Conservation (phyloP, 2,888 invertebrate genomes). For the Eugnorisma glareosa region DNA sequence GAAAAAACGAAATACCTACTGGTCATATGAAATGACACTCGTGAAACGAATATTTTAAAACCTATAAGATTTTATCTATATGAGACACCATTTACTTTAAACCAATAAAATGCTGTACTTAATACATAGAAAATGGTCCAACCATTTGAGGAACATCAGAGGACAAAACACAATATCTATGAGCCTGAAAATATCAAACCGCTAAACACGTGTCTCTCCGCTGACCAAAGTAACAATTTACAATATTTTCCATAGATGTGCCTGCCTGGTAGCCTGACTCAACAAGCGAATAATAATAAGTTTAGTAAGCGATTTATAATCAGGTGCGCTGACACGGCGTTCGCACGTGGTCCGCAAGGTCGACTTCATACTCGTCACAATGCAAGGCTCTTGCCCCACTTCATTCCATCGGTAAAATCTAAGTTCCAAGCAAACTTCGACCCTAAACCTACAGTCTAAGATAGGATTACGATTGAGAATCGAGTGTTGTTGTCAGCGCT, state of each 20-base stretch:
- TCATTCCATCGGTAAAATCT: conserved; percentile 50
- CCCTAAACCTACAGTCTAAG: conserved; percentile 25
- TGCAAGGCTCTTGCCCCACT: conserved; percentile 68
- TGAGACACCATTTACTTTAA: not conserved
- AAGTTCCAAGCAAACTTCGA: conserved; percentile 42
- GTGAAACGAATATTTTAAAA: not conserved
- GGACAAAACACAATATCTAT: not conserved
- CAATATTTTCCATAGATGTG: conserved; percentile 26
- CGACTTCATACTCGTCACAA: conserved; percentile 64
- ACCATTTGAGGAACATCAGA: not conserved
- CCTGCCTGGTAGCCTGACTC: conserved; percentile 23
- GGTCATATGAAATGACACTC: not conserved
- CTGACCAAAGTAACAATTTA: conserved; percentile 8
- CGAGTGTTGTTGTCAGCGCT: conserved; percentile 14
- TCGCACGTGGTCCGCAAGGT: conserved; percentile 83
- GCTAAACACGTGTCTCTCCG: not conserved
- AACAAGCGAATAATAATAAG: conserved; percentile 35
- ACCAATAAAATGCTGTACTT: not conserved
- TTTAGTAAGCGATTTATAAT: conserved; percentile 38
- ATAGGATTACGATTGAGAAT: conserved; percentile 30
- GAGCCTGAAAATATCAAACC: conserved; percentile 5
- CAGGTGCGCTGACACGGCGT: conserved; percentile 71
- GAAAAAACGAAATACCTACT: not conserved
- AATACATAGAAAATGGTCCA: not conserved
- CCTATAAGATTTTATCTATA: not conserved